Evolutionary conservation across 2,113 vertebrate species (phyloP), one percentile per base, ranked within the genome.

Genomic region (Phainopepla nitens): DNA sequence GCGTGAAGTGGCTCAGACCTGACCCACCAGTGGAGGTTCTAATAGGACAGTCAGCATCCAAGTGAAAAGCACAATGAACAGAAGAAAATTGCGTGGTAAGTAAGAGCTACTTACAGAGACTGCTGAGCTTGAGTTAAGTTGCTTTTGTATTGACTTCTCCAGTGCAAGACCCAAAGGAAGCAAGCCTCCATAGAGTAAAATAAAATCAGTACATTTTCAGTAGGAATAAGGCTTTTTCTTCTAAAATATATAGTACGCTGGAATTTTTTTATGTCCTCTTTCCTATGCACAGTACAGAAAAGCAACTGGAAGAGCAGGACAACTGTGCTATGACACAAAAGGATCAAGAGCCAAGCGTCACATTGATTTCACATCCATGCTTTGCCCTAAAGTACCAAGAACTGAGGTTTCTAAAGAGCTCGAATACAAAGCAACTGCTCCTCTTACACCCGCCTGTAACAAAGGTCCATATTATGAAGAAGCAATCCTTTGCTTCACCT

Each of bases 371-470:
- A 70, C 6, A 69, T 80, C 23, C 10, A 28, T 20, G 23, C 25
- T 73, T 65, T 82, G 15, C n/a, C 27, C 5, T 31, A 11, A 62
- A 83, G 60, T 28, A 66, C 33, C 50, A 66, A 80, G 36, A 86
- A 77, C 1, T 3, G 15, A 33, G 2, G n/a, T 44, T 87, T 76
- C 75, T 65, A 39, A 82, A 65, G 65, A 76, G 60, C 4, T 19
- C 0, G 0, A 49, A 50, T 23, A 19, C 36, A 56, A n/a, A 6
- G 6, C 3, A 29, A 45, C 8, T n/a, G 35, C 12, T 88, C 14
- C 19, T 82, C 17, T 4, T 33, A 76, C 13, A 64, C 3, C 9
- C n/a, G 28, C 7, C 17, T 54, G 11, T 72, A 69, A 82, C 0
- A 0, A 90, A 41, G 13, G 15, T 51, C 53, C 20, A 15, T 0